Conservation (phyloP, 1,140 invertebrate species). For the Eubasilissa regina region DNA sequence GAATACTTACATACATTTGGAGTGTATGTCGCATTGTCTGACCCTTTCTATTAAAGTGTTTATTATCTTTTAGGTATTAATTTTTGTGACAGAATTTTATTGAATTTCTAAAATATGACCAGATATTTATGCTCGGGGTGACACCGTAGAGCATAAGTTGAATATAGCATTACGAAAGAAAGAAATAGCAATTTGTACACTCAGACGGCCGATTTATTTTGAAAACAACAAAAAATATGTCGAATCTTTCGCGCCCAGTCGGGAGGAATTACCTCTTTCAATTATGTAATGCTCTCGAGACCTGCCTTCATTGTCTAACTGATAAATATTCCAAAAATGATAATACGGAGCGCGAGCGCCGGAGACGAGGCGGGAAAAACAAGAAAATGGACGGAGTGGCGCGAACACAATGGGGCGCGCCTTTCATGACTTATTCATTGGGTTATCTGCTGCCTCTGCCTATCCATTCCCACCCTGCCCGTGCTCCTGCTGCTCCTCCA, state of each 20-base stretch:
- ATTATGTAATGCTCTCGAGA: constrained; percentile 48
- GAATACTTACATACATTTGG: too few species aligned
- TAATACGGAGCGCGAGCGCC: constrained; percentile 47
- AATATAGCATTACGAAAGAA: too few species aligned
- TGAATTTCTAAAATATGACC: too few species aligned
- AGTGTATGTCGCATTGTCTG: too few species aligned
- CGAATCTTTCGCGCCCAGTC: neutral
- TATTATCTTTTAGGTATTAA: too few species aligned
- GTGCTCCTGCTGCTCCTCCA: neutral
- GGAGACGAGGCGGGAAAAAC: constrained; percentile 43
- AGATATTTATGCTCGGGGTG: too few species aligned
- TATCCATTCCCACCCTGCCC: neutral
- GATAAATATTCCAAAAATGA: constrained; percentile 59
- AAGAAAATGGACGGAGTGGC: constrained; percentile 49
- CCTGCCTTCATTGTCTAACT: constrained; percentile 32
- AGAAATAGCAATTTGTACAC: neutral
- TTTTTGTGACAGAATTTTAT: too few species aligned
- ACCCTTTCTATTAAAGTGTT: too few species aligned
- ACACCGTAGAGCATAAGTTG: too few species aligned
- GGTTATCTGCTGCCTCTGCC: constrained; percentile 34
- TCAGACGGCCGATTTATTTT: constrained; percentile 2
- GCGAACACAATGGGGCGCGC: constrained; percentile 45
- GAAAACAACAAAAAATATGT: neutral
- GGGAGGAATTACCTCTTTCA: constrained; percentile 44
- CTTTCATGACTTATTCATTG: constrained; percentile 58